Conservation (phyloP, 1,140 invertebrate species). For the Pantala flavescens region DNA sequence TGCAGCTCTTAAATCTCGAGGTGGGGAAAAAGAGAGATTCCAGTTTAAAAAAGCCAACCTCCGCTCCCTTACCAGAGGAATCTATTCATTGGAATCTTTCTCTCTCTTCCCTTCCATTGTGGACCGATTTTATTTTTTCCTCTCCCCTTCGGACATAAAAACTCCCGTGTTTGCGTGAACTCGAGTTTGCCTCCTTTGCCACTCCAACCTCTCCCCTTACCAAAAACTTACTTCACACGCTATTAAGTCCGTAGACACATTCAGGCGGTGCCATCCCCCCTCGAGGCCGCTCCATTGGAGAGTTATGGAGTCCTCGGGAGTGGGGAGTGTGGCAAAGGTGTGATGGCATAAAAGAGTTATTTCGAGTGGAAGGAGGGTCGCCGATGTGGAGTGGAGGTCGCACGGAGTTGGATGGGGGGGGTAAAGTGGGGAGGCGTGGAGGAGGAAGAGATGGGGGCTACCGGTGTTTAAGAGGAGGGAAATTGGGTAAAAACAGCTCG, state of each 20-base stretch:
- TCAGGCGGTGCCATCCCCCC: background rate
- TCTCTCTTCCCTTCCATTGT: background rate
- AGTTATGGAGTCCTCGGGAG: background rate
- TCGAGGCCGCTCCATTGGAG: background rate
- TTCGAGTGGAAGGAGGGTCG: background rate
- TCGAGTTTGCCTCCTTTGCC: background rate
- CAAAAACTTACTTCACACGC: background rate
- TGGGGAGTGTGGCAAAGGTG: background rate
- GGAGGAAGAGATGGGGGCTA: background rate
- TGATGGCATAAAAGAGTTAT: background rate
- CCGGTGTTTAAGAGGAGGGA: background rate
- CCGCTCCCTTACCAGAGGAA: background rate
- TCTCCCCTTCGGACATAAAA: background rate
- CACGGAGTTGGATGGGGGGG: background rate
- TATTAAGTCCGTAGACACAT: constrained; percentile 1
- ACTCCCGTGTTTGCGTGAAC: background rate
- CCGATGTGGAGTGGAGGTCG: background rate
- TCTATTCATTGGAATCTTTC: background rate
- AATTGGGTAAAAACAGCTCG: too few relatives aligned
- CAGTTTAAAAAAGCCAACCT: background rate
- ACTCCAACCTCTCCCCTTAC: background rate
- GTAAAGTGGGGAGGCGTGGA: background rate
- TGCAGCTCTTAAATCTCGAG: background rate
- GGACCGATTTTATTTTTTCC: background rate
- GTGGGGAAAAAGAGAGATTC: background rate